Evolutionary conservation across 2,113 vertebrate species (phyloP).

Genomic region (Callipepla californica): DNA sequence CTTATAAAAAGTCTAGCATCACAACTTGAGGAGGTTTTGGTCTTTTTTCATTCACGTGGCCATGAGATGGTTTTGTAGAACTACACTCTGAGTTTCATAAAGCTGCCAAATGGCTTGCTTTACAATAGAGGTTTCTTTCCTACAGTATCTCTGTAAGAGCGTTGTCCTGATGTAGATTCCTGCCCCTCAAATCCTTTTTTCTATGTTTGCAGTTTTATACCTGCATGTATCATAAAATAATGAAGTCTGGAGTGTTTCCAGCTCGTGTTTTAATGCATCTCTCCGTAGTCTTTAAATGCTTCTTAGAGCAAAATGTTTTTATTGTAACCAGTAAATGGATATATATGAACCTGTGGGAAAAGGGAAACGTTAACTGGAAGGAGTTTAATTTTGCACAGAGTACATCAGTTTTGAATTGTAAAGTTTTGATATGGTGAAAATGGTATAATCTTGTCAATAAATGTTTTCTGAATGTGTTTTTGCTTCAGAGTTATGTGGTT

Average conservation of each 20-base stretch:
- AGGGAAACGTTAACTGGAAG: neutral
- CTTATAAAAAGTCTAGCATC: neutral
- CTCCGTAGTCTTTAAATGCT: neutral
- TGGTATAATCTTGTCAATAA: fast-evolving
- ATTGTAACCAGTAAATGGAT: neutral
- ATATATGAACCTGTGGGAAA: neutral
- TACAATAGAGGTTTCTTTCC: neutral
- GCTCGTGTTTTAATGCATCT: neutral
- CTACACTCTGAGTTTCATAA: neutral
- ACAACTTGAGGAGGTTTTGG: neutral
- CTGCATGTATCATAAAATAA: neutral
- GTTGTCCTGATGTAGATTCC: neutral
- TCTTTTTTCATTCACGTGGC: neutral
- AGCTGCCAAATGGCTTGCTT: neutral
- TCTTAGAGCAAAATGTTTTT: neutral
- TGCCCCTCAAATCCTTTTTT: neutral
- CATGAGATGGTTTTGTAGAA: neutral
- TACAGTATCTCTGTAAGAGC: neutral
- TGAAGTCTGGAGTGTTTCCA: neutral
- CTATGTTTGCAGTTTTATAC: neutral
- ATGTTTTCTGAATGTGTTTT: neutral
- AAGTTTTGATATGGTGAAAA: neutral
- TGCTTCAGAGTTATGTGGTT: neutral
- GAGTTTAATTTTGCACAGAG: neutral
- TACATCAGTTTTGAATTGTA: neutral